A percentile compares a stretch with the other conserved stretches of the same genome.
Conservation (phyloP, 2,888 invertebrate genomes). For the Rugalucina vietnamica region DNA sequence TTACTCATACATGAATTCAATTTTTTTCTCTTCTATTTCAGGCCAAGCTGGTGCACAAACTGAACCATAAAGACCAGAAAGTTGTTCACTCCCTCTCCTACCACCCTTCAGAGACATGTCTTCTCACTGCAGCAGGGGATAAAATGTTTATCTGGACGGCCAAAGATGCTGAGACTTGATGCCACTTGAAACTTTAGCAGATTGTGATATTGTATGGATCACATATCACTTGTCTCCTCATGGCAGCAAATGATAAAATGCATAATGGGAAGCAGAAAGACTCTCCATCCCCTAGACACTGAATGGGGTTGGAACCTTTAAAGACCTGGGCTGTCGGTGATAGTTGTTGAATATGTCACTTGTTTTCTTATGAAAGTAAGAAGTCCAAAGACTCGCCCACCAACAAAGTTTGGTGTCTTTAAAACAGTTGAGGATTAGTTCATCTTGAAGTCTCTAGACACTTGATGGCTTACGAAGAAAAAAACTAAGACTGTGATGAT, state of each 20-base stretch:
- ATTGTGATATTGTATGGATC: not conserved
- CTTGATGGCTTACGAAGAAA: too few relatives aligned
- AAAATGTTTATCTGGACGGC: conserved; percentile 84
- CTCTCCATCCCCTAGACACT: too few relatives aligned
- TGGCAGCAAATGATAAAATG: not conserved
- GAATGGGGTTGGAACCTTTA: too few relatives aligned
- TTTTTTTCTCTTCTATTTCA: conserved; percentile 58
- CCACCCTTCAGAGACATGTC: conserved; percentile 90
- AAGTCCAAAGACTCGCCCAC: too few relatives aligned
- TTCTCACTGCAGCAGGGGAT: conserved; percentile 91
- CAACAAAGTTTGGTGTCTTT: too few relatives aligned
- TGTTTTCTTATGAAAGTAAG: too few relatives aligned
- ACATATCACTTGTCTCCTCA: not conserved
- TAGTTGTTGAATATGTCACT: too few relatives aligned
- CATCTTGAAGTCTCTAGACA: too few relatives aligned
- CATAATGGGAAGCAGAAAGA: not conserved
- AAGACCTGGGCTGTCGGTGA: too few relatives aligned
- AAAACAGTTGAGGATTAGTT: too few relatives aligned
- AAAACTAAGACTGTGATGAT: too few relatives aligned
- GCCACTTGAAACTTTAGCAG: conserved; percentile 27
- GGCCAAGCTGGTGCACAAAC: conserved; percentile 86
- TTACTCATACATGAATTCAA: too few relatives aligned
- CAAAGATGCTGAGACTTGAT: conserved; percentile 50
- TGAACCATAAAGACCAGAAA: conserved; percentile 85
- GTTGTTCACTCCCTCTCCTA: conserved; percentile 92